phyloP scores from a whole-genome alignment of 2,113 vertebrate species.

The Tinamus guttatus region DNA sequence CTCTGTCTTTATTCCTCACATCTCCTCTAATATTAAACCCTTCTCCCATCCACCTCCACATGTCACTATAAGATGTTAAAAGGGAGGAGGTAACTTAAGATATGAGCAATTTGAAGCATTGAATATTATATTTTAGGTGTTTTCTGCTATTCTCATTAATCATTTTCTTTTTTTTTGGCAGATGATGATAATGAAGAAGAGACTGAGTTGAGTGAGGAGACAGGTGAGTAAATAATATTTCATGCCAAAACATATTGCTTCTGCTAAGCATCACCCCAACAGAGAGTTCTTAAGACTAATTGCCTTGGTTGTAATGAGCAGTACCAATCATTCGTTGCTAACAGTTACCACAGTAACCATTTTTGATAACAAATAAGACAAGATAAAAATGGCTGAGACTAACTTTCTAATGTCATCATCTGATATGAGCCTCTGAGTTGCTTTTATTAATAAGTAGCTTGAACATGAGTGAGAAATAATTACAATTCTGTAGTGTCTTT shows the following conservation, averaged over 20 bases:
- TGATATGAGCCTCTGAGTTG: neutral
- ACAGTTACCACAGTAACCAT: neutral
- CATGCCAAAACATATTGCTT: neutral
- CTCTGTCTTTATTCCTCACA: neutral
- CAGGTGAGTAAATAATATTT: conserved; percentile 69
- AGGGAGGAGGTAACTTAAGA: neutral
- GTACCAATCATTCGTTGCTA: neutral
- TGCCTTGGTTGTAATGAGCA: neutral
- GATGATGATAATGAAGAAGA: conserved; percentile 71
- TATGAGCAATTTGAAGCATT: neutral
- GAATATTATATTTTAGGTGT: neutral
- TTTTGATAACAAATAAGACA: neutral
- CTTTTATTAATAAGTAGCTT: neutral
- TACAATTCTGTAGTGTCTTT: neutral
- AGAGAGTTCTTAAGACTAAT: neutral
- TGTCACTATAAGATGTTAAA: neutral
- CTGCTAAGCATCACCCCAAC: neutral
- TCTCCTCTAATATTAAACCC: neutral
- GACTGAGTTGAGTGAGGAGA: conserved; percentile 67
- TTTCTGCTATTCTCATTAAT: neutral
- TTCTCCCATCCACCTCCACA: neutral
- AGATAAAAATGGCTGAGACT: neutral
- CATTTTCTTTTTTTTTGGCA: conserved; percentile 2
- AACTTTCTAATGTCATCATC: neutral
- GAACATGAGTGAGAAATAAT: conserved; percentile 16